Evolutionary conservation across 1,140 invertebrate species (phyloP).

Genomic region (Lithobius niger): DNA sequence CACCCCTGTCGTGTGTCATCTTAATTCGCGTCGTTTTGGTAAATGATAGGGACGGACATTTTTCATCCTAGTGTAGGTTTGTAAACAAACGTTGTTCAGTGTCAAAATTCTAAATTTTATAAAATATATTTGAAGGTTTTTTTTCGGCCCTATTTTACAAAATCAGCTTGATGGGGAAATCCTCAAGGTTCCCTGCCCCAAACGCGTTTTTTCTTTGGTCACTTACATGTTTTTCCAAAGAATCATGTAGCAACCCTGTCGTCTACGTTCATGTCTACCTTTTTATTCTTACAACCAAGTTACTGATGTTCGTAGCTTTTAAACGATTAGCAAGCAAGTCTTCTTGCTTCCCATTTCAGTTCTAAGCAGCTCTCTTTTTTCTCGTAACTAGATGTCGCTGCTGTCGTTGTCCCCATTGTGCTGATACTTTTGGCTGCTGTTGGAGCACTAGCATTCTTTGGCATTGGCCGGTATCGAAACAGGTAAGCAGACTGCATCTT

Average conservation of each 20-base stretch:
- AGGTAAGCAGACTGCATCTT: conserved; percentile 18
- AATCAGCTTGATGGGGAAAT: too few species aligned
- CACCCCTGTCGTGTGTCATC: too few species aligned
- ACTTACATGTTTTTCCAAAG: background rate
- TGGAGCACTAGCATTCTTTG: conserved; percentile 54
- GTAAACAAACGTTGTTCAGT: too few species aligned
- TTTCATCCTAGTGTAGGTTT: too few species aligned
- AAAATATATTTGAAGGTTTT: too few species aligned
- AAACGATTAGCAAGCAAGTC: background rate
- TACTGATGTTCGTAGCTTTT: background rate
- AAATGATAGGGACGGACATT: too few species aligned
- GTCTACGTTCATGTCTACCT: background rate
- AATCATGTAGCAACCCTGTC: background rate
- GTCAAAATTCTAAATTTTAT: too few species aligned
- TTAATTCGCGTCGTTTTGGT: too few species aligned
- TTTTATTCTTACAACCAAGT: background rate
- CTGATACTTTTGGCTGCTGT: conserved; percentile 56
- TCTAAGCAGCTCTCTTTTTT: conserved; percentile 8
- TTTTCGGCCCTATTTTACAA: too few species aligned
- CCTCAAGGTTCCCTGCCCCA: too few species aligned
- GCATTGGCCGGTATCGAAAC: conserved; percentile 54
- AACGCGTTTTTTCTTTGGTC: too few species aligned
- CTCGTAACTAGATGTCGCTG: conserved; percentile 43
- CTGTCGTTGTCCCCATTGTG: conserved; percentile 66
- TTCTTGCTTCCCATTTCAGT: background rate